A percentile compares a stretch with the other conserved stretches of the same genome.
Evolutionary conservation across 2,888 invertebrate species (phyloP).

Genomic region (Dolichomitus sp.): DNA sequence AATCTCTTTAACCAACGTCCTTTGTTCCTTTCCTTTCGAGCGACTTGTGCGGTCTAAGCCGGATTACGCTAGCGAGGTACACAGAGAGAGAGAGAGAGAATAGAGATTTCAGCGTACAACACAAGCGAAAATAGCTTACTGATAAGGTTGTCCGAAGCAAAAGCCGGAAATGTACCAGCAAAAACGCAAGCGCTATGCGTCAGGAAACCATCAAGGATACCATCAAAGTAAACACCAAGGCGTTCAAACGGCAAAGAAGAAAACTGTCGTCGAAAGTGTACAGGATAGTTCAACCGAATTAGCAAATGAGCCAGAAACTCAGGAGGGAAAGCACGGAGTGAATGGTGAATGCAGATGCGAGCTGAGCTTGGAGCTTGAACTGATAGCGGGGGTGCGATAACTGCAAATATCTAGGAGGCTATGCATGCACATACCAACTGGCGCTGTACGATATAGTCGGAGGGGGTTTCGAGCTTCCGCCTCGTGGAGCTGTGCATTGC

Average conservation of each 20-base stretch:
- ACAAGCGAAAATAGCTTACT: conserved; percentile 20
- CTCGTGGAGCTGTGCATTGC: conserved; percentile 38
- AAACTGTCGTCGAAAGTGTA: conserved; percentile 2
- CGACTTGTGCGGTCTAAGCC: conserved; percentile 72
- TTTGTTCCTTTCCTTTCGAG: conserved; percentile 20
- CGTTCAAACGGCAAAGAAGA: background rate
- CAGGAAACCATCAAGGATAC: background rate
- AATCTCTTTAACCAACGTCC: conserved; percentile 72
- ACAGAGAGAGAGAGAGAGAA: background rate
- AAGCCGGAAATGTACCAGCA: background rate
- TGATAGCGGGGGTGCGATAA: conserved; percentile 49
- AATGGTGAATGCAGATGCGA: conserved; percentile 19
- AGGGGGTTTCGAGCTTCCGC: conserved; percentile 44
- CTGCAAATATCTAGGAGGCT: conserved; percentile 56
- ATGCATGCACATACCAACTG: conserved; percentile 18
- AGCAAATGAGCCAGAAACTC: conserved; percentile 52
- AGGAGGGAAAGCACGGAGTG: conserved; percentile 2
- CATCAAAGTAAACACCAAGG: conserved; percentile 13
- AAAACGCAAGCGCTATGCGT: background rate
- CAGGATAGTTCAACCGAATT: conserved; percentile 11
- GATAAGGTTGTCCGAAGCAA: conserved; percentile 29
- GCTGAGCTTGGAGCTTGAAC: conserved; percentile 3
- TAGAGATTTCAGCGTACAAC: background rate
- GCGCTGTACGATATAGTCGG: background rate
- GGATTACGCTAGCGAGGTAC: conserved; percentile 69